A percentile compares a stretch with the other conserved stretches of the same genome.
Evolutionary conservation across 2,797 vertebrate genomes (phyloP).

Genomic region (Rhinogobio ventralis): DNA sequence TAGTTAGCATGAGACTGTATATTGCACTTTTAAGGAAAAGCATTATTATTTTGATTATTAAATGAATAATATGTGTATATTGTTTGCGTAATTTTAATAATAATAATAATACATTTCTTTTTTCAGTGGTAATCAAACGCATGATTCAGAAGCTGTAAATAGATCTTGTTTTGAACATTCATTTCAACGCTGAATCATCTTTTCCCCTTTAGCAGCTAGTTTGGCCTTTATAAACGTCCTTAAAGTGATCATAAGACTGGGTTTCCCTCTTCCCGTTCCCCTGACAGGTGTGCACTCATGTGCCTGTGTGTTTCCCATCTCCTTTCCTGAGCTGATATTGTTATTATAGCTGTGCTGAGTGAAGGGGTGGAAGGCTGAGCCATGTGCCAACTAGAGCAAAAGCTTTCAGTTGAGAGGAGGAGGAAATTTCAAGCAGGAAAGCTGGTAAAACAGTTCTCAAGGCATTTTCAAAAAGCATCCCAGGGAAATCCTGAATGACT

Average conservation of each 20-base stretch:
- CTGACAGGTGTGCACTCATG: slow-evolving; percentile 45
- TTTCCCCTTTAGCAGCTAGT: not conserved
- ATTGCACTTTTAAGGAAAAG: not conserved
- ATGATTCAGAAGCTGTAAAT: not conserved
- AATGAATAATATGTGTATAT: too few species aligned
- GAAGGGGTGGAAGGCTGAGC: slow-evolving; percentile 30
- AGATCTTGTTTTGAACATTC: slow-evolving; percentile 30
- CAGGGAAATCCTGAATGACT: slow-evolving; percentile 74
- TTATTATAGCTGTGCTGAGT: slow-evolving; percentile 47
- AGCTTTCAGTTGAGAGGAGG: slow-evolving; percentile 44
- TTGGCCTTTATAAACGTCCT: slow-evolving; percentile 13
- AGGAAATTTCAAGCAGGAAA: slow-evolving; percentile 44
- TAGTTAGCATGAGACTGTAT: not conserved
- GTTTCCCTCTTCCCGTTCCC: slow-evolving; percentile 23
- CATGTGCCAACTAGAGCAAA: slow-evolving; percentile 46
- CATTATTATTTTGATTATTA: not conserved
- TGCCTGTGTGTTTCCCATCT: slow-evolving; percentile 46
- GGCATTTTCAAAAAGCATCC: slow-evolving; percentile 55
- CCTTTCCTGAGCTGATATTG: slow-evolving; percentile 30
- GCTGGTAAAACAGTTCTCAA: not conserved
- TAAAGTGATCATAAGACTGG: slow-evolving; percentile 25
- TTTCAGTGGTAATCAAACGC: not conserved
- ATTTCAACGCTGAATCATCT: not conserved
- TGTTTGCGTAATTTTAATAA: not conserved
- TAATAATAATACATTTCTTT: not conserved